Evolutionary conservation across 2,888 invertebrate species (phyloP).

Genomic region (Coronaproctus castanopsis): DNA sequence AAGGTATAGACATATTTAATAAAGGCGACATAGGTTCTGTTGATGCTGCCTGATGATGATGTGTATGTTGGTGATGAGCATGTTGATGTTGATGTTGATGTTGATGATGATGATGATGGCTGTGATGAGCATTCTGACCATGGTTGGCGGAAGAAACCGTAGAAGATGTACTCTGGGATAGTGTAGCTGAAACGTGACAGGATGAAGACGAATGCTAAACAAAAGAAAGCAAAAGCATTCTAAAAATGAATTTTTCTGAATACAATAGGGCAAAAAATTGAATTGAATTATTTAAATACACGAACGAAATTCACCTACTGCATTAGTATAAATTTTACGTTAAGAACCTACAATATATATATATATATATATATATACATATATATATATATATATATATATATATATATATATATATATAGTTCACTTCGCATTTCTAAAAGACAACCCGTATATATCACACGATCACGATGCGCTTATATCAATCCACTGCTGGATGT

Average conservation of each 20-base stretch:
- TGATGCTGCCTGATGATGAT: slow-evolving; percentile 30
- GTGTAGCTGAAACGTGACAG: slow-evolving; percentile 32
- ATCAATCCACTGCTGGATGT: too few relatives aligned
- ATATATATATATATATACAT: too few relatives aligned
- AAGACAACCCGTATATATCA: too few relatives aligned
- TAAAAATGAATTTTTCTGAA: background rate
- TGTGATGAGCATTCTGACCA: slow-evolving; percentile 34
- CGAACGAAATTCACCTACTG: background rate
- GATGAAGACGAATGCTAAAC: slow-evolving; percentile 14
- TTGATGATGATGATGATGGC: slow-evolving; percentile 42
- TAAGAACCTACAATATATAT: too few relatives aligned
- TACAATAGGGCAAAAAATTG: background rate
- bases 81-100: slow-evolving; percentile 26
- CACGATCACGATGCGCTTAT: too few relatives aligned
- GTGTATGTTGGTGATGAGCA: slow-evolving; percentile 35
- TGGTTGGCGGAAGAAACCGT: slow-evolving; percentile 28
- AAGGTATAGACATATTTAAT: slow-evolving; percentile 10
- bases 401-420: too few relatives aligned
- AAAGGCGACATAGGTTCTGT: slow-evolving; percentile 15
- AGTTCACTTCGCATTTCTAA: too few relatives aligned
- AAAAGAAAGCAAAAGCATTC: background rate
- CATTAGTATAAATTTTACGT: too few relatives aligned
- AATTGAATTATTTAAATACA: background rate
- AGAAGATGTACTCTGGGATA: slow-evolving; percentile 31
- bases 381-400: too few relatives aligned